Percentiles rank a stretch among this genome's conserved stretches.
Conservation (phyloP, 2,797 vertebrate genomes). For the Vireo griseus region DNA sequence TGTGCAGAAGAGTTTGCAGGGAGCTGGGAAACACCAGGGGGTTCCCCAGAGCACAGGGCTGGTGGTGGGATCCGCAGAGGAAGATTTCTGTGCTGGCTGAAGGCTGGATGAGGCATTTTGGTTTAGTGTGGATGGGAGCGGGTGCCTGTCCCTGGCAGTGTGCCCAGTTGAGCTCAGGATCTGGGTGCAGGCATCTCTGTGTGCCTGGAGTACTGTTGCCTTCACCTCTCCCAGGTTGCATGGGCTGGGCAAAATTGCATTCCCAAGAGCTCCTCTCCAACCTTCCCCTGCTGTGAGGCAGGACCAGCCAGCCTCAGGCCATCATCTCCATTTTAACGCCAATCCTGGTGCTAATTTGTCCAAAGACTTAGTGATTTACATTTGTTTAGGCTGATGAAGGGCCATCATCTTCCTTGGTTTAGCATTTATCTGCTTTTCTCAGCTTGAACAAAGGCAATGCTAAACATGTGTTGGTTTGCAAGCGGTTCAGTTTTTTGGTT, state of each 20-base stretch:
- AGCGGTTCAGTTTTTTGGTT: neutral
- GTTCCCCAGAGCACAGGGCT: neutral
- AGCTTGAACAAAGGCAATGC: constrained; percentile 27
- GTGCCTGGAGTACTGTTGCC: neutral
- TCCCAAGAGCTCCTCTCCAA: neutral
- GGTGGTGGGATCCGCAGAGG: neutral
- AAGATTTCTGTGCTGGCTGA: neutral
- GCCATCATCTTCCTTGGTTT: constrained; percentile 13
- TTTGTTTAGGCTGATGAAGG: constrained; percentile 50
- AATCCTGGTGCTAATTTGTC: neutral
- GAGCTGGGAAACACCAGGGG: neutral
- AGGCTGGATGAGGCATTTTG: neutral
- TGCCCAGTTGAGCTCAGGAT: neutral
- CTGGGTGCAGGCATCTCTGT: neutral
- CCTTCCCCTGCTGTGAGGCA: neutral
- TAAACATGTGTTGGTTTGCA: constrained; percentile 15
- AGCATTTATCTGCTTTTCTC: constrained; percentile 23
- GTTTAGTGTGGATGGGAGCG: neutral
- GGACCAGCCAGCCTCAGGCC: neutral
- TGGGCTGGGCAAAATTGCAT: neutral
- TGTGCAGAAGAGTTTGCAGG: neutral
- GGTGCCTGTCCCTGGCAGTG: neutral
- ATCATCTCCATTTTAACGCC: neutral
- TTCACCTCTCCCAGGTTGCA: neutral
- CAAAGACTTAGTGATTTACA: neutral